Base-by-base conservation (phyloP, 2,113 vertebrate species). In the Merops nubicus region DNA sequence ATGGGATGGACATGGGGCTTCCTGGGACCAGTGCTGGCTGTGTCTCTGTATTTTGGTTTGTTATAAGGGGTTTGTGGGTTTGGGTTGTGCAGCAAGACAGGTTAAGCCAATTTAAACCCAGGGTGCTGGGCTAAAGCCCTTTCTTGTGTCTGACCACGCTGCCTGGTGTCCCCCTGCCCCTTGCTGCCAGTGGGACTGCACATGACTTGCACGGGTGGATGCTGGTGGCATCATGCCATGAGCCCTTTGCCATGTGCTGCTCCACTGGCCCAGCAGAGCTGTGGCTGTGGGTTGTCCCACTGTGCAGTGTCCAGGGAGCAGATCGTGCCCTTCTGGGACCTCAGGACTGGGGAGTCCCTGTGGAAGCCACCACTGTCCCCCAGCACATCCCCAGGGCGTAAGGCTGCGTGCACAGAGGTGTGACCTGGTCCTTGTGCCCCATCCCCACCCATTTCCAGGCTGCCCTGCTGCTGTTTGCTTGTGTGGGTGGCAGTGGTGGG, bases 251-350 rank as follows among this genome's bases (percentile, higher is more conserved):
- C 28, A 2, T 0, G 26, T 14, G 29, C 59, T 60, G 64, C 56
- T 51, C 70, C 0, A 1, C 42, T 34, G 45, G 19, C 19, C 59
- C 83, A 50, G 53, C 56, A 21, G n/a, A 6, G 53, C 42, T 31
- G 9, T 0, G 3, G 28, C 1, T 36, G 6, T 28, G 73, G n/a
- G 12, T 7, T 56, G 47, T 81, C 29, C 64, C 38, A 0, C 21
- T 45, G 48, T 42, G 25, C 34, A 11, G 31, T 38, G 42, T 18
- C 33, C n/a, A 8, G 64, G 80, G 33, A 40, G 21, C 33, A 40
- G 0, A 0, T 6, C 33, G 9, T 36, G 19, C 25, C 9, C 40
- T 0, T 0, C 2, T 25, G 45, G 19, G 15, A 8, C 19, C 53
- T 15, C 0, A 1, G 42, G 12, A 12, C 8, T 6, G 8, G 21